Percentiles rank a stretch among this genome's conserved stretches.
phyloP scores from a whole-genome alignment of 2,888 invertebrate genomes.

The Platerodrilus igneus region DNA sequence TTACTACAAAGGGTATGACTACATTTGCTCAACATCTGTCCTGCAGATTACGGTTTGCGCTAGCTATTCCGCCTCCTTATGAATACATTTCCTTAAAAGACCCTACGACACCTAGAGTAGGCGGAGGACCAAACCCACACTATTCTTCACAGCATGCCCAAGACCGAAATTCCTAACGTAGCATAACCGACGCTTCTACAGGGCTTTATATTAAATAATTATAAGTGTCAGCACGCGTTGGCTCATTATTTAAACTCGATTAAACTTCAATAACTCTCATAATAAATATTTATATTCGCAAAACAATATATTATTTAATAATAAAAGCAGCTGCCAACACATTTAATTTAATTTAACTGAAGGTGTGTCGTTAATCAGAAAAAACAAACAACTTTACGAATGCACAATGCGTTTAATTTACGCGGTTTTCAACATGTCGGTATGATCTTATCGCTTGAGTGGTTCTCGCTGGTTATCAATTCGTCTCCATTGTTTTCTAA shows the following conservation, averaged over 20 bases:
- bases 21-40: conserved; percentile 28
- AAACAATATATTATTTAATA: conserved; percentile 19
- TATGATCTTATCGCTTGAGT: conserved; percentile 27
- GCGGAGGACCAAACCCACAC: conserved; percentile 29
- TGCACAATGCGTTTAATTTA: conserved; percentile 30
- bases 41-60: conserved; percentile 25
- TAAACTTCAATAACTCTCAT: conserved; percentile 12
- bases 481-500: conserved; percentile 24
- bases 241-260: conserved; percentile 19
- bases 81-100: conserved; percentile 28
- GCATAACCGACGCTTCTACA: conserved; percentile 15
- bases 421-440: conserved; percentile 29
- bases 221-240: conserved; percentile 23
- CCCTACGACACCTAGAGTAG: conserved; percentile 31
- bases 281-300: conserved; percentile 20
- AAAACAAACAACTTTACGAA: conserved; percentile 27
- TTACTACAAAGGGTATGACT: too few species aligned
- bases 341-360: conserved; percentile 21
- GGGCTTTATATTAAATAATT: conserved; percentile 23
- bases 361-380: conserved; percentile 21
- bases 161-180: conserved; percentile 12
- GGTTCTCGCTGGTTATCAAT: conserved; percentile 19
- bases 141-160: conserved; percentile 22
- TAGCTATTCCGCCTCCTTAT: conserved; percentile 28
- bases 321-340: conserved; percentile 20